These are phyloP conservation scores for Neolamprologus sp. DNA, from an alignment of 2,113 vertebrate genomes.

Conservation along the genomic window DNA sequence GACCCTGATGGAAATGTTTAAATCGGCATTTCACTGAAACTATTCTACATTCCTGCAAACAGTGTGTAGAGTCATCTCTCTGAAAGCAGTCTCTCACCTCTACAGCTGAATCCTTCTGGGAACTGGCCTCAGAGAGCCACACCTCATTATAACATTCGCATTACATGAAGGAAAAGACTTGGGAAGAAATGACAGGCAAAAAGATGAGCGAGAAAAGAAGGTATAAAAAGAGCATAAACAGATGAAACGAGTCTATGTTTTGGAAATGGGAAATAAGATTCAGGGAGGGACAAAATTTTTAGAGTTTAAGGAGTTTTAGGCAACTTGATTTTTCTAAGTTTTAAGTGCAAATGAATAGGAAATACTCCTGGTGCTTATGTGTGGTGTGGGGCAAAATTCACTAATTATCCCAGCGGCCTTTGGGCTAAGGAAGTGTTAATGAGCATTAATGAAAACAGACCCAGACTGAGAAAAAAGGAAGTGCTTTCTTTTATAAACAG, in stretches of 20 bases:
- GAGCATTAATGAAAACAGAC: constrained; percentile 51
- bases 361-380: constrained; percentile 8
- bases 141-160: constrained; percentile 30
- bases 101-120: constrained; percentile 13
- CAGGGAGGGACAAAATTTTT: not conserved
- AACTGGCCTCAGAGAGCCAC: constrained; percentile 2
- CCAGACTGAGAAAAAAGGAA: constrained; percentile 19
- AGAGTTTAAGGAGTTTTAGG: constrained; percentile 20
- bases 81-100: constrained; percentile 21
- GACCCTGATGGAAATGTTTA: not conserved
- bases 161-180: not conserved
- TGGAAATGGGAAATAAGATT: not conserved
- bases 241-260: not conserved
- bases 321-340: not conserved
- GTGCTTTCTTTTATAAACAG: constrained; percentile 37
- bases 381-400: constrained; percentile 32
- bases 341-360: constrained; percentile 24
- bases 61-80: not conserved
- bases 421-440: constrained; percentile 45
- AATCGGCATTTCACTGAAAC: not conserved
- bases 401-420: constrained; percentile 54
- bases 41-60: not conserved
- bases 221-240: not conserved
- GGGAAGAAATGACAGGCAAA: not conserved
- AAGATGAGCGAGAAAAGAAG: not conserved